Conservation (phyloP, 2,888 invertebrate species). For the Oscheius onirici region DNA sequence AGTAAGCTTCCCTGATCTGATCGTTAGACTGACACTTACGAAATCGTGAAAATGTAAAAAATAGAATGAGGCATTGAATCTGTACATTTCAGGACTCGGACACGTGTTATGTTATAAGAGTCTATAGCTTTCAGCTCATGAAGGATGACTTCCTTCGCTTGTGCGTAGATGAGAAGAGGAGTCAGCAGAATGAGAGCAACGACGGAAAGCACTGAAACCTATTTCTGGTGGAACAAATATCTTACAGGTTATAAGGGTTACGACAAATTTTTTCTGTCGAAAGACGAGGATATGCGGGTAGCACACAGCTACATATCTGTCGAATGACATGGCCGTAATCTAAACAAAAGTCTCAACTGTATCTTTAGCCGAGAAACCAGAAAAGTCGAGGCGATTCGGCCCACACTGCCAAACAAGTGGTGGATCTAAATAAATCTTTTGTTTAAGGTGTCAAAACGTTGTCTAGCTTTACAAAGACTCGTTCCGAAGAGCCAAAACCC, state of each 20-base stretch:
- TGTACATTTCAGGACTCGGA: constrained; percentile 64
- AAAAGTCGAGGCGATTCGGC: constrained; percentile 68
- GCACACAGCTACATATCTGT: constrained; percentile 69
- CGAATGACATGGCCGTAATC: constrained; percentile 70
- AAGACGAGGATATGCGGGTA: constrained; percentile 61
- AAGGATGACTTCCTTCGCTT: constrained; percentile 49
- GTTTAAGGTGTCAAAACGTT: too few species aligned
- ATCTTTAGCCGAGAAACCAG: too few species aligned
- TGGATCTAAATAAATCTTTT: constrained; percentile 43
- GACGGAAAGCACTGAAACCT: constrained; percentile 54
- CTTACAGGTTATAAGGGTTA: constrained; percentile 48
- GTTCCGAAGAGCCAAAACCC: constrained; percentile 71
- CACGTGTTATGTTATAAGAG: constrained; percentile 61
- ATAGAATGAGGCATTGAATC: constrained; percentile 66
- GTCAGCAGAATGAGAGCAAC: constrained; percentile 64
- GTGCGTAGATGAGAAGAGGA: constrained; percentile 66
- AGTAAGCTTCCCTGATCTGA: constrained; percentile 9
- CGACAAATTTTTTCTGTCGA: constrained; percentile 62
- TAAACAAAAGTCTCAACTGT: too few species aligned
- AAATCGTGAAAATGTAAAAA: constrained; percentile 68
- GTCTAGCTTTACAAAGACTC: constrained; percentile 53
- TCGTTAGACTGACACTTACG: constrained; percentile 38
- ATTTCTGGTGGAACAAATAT: background rate
- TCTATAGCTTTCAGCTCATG: constrained; percentile 48
- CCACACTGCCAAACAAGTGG: constrained; percentile 65